Conservation (phyloP, 2,888 invertebrate genomes). For the Adelphocoris suturalis region DNA sequence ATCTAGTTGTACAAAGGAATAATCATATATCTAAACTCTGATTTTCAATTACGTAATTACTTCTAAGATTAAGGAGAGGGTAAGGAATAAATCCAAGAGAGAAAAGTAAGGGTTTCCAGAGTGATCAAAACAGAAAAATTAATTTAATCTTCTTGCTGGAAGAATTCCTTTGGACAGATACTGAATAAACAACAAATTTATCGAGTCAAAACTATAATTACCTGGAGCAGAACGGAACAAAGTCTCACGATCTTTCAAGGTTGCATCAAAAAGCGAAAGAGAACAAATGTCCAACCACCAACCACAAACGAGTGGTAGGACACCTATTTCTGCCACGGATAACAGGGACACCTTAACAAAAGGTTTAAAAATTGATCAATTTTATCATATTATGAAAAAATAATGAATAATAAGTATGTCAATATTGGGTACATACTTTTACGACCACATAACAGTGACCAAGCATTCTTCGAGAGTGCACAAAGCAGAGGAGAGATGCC, state of each 20-base stretch:
- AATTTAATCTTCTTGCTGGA: too few species aligned
- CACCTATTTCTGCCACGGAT: slow-evolving; percentile 97
- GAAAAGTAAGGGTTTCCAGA: too few species aligned
- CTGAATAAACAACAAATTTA: too few species aligned
- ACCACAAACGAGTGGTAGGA: slow-evolving; percentile 97
- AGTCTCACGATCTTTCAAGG: slow-evolving; percentile 90
- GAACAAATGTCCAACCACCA: slow-evolving; percentile 99
- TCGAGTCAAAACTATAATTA: neutral
- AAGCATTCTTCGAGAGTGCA: slow-evolving; percentile 89
- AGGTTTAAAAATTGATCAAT: neutral
- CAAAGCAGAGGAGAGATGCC: slow-evolving; percentile 89
- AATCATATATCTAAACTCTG: too few species aligned
- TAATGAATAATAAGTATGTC: neutral
- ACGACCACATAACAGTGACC: slow-evolving; percentile 96
- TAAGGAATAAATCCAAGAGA: too few species aligned
- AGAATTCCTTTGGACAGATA: too few species aligned
- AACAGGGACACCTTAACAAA: slow-evolving; percentile 90
- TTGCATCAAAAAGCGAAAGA: slow-evolving; percentile 93
- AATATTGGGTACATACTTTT: slow-evolving; percentile 78
- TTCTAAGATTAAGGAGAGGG: too few species aligned
- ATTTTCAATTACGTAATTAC: too few species aligned
- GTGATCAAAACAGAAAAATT: too few species aligned
- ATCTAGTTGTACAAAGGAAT: too few species aligned
- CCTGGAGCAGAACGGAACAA: slow-evolving; percentile 85
- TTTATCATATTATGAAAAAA: neutral